Conservation (phyloP, 30 jellyfish, hydroid and myxozoan genomes). For the Turritopsis rubra region DNA sequence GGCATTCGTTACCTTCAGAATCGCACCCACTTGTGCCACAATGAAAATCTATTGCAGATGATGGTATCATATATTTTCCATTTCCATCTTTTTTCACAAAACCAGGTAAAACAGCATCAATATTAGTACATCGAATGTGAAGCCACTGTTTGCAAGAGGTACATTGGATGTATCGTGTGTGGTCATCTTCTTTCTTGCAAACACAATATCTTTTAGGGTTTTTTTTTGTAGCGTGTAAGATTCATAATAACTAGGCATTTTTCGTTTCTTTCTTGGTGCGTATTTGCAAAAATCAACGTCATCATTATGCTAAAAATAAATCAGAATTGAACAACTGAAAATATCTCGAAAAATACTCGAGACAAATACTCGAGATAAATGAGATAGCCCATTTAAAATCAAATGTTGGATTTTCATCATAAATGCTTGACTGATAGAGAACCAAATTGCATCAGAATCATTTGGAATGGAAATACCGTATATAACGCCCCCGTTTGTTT, state of each 20-base stretch:
- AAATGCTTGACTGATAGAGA: too few species aligned
- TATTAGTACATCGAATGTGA: neutral
- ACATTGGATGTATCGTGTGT: neutral
- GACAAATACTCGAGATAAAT: too few species aligned
- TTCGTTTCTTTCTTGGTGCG: neutral
- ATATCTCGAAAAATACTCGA: neutral
- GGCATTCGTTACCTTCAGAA: neutral
- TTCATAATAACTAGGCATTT: neutral
- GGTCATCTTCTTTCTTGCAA: neutral
- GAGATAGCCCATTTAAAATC: too few species aligned
- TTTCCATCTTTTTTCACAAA: neutral
- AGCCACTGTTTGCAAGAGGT: neutral
- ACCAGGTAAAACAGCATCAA: neutral
- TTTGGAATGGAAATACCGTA: too few species aligned
- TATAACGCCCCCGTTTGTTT: too few species aligned
- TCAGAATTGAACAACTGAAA: neutral
- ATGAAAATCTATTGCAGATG: neutral
- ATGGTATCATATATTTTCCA: neutral
- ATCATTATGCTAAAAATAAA: neutral
- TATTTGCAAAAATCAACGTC: neutral
- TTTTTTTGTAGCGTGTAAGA: neutral
- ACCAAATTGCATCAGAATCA: too few species aligned
- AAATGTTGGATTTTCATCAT: too few species aligned
- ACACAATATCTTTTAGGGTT: neutral
- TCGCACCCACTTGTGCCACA: neutral